A percentile compares a stretch with the other conserved stretches of the same genome.
Conservation (phyloP, 2,113 vertebrate species). For the Anguilla japonica region DNA sequence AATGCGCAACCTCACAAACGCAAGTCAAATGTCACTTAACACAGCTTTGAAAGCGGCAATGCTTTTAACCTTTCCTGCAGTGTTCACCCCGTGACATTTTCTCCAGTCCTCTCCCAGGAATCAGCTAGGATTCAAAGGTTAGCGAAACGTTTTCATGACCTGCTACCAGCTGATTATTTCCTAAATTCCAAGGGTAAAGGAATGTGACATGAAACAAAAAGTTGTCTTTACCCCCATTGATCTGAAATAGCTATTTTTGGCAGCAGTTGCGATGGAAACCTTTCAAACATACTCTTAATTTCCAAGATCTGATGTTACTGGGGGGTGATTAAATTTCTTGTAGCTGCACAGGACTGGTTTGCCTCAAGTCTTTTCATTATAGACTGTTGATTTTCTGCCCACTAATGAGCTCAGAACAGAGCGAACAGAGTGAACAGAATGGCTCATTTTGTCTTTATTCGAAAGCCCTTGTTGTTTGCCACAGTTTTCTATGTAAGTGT, state of each 20-base stretch:
- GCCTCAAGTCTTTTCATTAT: background rate
- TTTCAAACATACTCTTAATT: too few relatives aligned
- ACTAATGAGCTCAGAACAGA: too few relatives aligned
- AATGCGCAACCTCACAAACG: background rate
- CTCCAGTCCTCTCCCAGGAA: background rate
- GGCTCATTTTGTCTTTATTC: background rate
- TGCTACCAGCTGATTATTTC: background rate
- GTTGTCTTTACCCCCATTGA: background rate
- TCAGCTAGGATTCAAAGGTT: background rate
- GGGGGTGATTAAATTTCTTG: too few relatives aligned
- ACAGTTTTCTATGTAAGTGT: background rate
- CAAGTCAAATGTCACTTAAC: conserved; percentile 4
- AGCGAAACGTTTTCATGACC: background rate
- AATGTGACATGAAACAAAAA: background rate
- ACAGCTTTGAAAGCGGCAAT: background rate
- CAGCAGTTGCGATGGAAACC: background rate
- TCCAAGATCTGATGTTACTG: too few relatives aligned
- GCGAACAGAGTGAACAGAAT: background rate
- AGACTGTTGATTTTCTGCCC: background rate
- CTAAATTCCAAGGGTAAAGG: background rate
- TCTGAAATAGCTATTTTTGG: background rate
- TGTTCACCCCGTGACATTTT: background rate
- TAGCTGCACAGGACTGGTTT: too few relatives aligned
- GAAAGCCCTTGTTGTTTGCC: background rate
- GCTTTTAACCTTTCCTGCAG: background rate